Conservation (phyloP, 2,888 invertebrate genomes). For the Dicyrtoma fusca region DNA sequence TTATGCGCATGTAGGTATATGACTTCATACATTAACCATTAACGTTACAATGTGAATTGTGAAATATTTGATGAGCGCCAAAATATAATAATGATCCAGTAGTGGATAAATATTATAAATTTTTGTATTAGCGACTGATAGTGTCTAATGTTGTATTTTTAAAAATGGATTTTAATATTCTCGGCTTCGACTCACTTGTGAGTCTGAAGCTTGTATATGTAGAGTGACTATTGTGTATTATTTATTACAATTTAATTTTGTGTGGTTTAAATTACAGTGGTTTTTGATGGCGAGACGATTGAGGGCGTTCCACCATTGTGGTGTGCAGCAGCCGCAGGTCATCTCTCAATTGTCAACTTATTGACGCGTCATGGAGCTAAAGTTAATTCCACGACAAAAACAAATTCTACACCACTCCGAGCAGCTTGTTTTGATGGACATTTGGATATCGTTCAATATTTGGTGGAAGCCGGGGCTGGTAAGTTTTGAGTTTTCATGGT, state of each 20-base stretch:
- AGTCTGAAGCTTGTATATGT: constrained; percentile 2
- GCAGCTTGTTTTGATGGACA: constrained; percentile 94
- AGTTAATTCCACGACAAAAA: constrained; percentile 91
- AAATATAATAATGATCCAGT: too few species aligned
- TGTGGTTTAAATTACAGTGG: constrained; percentile 67
- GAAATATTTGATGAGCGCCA: too few species aligned
- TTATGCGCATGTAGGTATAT: too few species aligned
- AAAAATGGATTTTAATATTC: too few species aligned
- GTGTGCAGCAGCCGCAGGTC: constrained; percentile 95
- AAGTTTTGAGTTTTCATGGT: constrained; percentile 55
- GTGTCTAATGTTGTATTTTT: too few species aligned
- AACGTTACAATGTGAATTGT: too few species aligned
- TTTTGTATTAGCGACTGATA: background rate
- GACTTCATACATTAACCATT: too few species aligned
- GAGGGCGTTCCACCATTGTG: constrained; percentile 95
- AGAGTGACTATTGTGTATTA: background rate
- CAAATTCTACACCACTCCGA: constrained; percentile 69
- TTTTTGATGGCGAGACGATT: constrained; percentile 96
- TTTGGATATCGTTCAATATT: constrained; percentile 88
- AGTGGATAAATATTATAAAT: background rate
- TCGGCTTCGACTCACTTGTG: too few species aligned
- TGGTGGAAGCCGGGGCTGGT: constrained; percentile 88
- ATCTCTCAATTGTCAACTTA: constrained; percentile 70
- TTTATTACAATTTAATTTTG: background rate
- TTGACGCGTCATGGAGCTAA: constrained; percentile 83